Evolutionary conservation across 2,888 invertebrate genomes (phyloP).

Genomic region (Steromphala cineraria): DNA sequence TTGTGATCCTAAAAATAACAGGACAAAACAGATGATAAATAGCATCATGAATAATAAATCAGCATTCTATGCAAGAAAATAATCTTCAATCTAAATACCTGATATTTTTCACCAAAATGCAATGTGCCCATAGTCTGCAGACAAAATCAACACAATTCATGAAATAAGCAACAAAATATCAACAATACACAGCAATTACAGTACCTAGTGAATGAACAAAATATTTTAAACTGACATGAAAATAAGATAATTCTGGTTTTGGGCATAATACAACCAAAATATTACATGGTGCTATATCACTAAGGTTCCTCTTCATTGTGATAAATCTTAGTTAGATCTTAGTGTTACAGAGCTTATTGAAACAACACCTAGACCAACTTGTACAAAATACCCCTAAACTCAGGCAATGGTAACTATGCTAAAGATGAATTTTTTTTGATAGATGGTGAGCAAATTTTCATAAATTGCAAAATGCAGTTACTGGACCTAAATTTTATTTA

Average conservation of each 20-base stretch:
- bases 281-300: no score
- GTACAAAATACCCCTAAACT: no score
- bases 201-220: not conserved
- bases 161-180: not conserved
- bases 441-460: no score
- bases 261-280: no score
- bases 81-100: constrained; percentile 56
- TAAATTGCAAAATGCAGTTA: no score
- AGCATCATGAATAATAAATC: not conserved
- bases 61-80: not conserved
- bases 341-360: no score
- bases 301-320: no score
- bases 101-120: constrained; percentile 72
- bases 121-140: constrained; percentile 71
- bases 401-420: no score
- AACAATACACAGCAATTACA: constrained; percentile 22
- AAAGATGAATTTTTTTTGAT: no score
- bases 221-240: not conserved
- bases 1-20: not conserved
- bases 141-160: not conserved
- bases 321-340: no score
- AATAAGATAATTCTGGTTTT: not conserved
- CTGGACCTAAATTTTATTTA: no score
- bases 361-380: no score
- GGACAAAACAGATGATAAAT: not conserved